phyloP scores from a whole-genome alignment of 2,888 invertebrate species.

The Beris morrisii region DNA sequence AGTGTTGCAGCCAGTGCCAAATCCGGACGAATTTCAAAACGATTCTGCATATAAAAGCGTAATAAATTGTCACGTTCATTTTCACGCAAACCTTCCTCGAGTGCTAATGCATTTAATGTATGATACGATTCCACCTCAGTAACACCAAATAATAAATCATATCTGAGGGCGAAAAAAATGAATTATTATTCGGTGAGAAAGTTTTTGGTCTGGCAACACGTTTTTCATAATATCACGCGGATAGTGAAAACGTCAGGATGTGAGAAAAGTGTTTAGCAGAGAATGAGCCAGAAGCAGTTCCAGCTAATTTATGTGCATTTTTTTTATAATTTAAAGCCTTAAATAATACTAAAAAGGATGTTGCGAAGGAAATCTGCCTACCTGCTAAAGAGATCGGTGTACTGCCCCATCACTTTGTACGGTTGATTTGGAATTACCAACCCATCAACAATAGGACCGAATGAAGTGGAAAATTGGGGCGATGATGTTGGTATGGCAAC shows the following conservation, averaged over 20 bases:
- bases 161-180: constrained; percentile 59
- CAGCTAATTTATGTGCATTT: neutral
- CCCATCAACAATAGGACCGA: constrained; percentile 86
- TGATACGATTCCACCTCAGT: constrained; percentile 82
- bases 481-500: constrained; percentile 66
- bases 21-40: constrained; percentile 76
- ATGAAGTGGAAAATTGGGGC: constrained; percentile 78
- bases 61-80: constrained; percentile 76
- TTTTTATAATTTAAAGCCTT: neutral
- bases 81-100: constrained; percentile 74
- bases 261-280: neutral
- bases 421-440: constrained; percentile 83
- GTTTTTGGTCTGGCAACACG: constrained; percentile 16
- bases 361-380: constrained; percentile 46
- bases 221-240: neutral
- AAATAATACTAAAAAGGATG: neutral
- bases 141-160: constrained; percentile 84
- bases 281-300: constrained; percentile 2
- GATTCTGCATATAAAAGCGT: constrained; percentile 74
- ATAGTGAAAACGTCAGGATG: neutral
- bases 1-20: constrained; percentile 65
- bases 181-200: constrained; percentile 13
- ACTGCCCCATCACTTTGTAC: constrained; percentile 72
- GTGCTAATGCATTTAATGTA: constrained; percentile 69
- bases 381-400: constrained; percentile 74